Base-by-base conservation (phyloP, 2,113 vertebrate species). In the Engystomops pustulosus region DNA sequence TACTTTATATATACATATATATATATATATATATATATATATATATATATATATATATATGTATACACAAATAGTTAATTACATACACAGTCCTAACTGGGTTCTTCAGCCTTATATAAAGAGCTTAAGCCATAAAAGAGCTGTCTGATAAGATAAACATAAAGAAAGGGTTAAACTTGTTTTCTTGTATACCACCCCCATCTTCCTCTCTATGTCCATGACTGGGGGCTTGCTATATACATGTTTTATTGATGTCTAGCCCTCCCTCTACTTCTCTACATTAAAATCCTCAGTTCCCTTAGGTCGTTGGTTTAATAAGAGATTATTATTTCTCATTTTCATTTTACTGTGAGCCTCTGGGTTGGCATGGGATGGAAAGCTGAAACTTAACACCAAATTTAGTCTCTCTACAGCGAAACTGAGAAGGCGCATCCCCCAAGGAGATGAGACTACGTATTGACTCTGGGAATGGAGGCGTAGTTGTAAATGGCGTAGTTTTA, bases 281-380 rank as follows among this genome's bases (percentile, higher is more conserved):
- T 74, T 49, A 30, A 49, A 25, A 72, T 72, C n/a, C 15, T 36
- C 55, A 41, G 15, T 38, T 27, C 77, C 77, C 58, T 32, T 38
- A 79, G 77, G 77, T 45, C 30, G 23, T 47, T 20, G 38, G 36
- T 79, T 79, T 79, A 79, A 65, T 67, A 65, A 45, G 55, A 27
- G 38, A 18, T 2, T 58, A 79, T 79, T 79, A 44, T 67, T 67
- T 23, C 12, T 41, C 20, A 44, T 41, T 45, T 36, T 62, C n/a
- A 60, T 67, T 36, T 9, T 14, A 25, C 44, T 47, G 25, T 18
- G 23, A 60, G 17, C 36, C 30, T 38, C 62, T 20, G 20, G 55
- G 23, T 18, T 15, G 32, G 15, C n/a, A 67, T 32, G 36, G 25
- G 25, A 79, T 47, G 18, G 58, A 9, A 32, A 79, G 58, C 38